phyloP scores from a whole-genome alignment of 1,140 invertebrate genomes.

The Drosophila hydei region DNA sequence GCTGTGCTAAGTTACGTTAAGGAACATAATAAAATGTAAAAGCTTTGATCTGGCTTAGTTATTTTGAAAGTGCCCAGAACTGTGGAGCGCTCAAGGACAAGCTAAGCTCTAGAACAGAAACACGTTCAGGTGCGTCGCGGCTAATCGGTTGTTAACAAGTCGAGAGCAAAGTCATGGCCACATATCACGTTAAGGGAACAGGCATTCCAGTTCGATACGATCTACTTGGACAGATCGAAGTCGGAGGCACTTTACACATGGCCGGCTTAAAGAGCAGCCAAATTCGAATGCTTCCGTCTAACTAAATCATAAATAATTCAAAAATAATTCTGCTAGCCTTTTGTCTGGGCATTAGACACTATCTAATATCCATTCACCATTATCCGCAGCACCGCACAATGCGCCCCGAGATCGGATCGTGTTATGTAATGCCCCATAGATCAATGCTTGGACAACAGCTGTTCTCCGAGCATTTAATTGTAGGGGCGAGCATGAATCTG shows the following conservation, averaged over 20 bases:
- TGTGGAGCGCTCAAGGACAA: conserved; percentile 17
- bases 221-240: conserved; percentile 42
- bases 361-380: conserved; percentile 11
- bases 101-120: neutral
- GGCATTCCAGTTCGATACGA: conserved; percentile 4
- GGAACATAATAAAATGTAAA: neutral
- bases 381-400: conserved; percentile 37
- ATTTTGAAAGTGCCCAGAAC: conserved; percentile 24
- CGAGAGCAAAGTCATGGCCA: conserved; percentile 18
- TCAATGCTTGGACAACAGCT: neutral
- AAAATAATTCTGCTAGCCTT: conserved; percentile 14
- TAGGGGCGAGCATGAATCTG: conserved; percentile 66
- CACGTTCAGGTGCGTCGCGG: conserved; percentile 21
- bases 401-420: conserved; percentile 15
- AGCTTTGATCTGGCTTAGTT: neutral
- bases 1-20: too few relatives aligned
- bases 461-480: conserved; percentile 47
- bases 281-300: conserved; percentile 30
- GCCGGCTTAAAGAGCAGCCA: conserved; percentile 10
- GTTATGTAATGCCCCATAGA: conserved; percentile 23
- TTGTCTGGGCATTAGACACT: conserved; percentile 22
- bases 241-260: conserved; percentile 32
- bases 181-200: conserved; percentile 8
- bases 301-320: conserved; percentile 21
- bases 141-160: conserved; percentile 33